Conservation (phyloP, 1,140 invertebrate species). For the Saccostrea echinata region DNA sequence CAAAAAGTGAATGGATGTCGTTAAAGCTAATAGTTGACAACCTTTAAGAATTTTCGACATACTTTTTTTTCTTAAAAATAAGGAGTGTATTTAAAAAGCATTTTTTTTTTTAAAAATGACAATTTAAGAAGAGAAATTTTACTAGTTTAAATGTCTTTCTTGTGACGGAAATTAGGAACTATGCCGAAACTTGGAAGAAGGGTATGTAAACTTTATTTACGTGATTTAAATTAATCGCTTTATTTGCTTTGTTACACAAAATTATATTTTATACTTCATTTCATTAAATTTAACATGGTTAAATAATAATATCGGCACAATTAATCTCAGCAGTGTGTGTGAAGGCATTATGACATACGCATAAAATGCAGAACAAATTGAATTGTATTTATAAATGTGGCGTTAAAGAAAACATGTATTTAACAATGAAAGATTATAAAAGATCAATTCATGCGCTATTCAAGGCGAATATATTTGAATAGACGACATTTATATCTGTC, state of each 20-base stretch:
- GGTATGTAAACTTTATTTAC: constrained; percentile 36
- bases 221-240: constrained; percentile 1
- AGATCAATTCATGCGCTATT: constrained; percentile 25
- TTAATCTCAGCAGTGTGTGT: not conserved
- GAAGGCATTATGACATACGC: not conserved
- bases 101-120: not conserved
- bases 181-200: constrained; percentile 44
- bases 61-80: not conserved
- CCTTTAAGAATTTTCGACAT: not conserved
- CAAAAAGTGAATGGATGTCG: constrained; percentile 27
- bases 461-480: not conserved
- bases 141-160: constrained; percentile 5
- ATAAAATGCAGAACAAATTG: constrained; percentile 10
- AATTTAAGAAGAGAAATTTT: constrained; percentile 28
- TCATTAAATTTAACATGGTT: not conserved
- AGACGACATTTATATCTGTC: not conserved
- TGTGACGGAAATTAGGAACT: constrained; percentile 16
- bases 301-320: not conserved
- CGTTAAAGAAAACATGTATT: not conserved
- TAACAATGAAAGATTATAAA: constrained; percentile 20
- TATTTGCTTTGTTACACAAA: not conserved
- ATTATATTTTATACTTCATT: not conserved
- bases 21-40: constrained; percentile 18
- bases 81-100: constrained; percentile 15
- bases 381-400: constrained; percentile 33